Percentiles rank a stretch among this genome's conserved stretches.
These are phyloP conservation scores for Lepidochitona cinerea DNA, from an alignment of 2,888 invertebrate species.

Conservation along the genomic window DNA sequence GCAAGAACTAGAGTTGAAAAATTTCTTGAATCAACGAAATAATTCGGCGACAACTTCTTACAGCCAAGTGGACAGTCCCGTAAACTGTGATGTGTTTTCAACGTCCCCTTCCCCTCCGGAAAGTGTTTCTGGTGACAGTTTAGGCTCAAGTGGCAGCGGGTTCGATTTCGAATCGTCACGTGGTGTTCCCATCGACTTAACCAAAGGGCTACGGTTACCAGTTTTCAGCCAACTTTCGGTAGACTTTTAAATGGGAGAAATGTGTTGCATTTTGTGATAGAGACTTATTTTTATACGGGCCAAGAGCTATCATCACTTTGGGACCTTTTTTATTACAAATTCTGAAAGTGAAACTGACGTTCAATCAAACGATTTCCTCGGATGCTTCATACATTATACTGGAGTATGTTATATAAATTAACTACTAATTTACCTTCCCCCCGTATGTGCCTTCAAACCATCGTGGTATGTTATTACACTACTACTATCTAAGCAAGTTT, in stretches of 20 bases:
- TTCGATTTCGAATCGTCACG: slow-evolving; percentile 25
- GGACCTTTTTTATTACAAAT: background rate
- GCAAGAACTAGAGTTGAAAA: slow-evolving; percentile 45
- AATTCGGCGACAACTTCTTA: slow-evolving; percentile 34
- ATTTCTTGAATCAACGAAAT: slow-evolving; percentile 41
- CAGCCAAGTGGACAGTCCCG: slow-evolving; percentile 31
- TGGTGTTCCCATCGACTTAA: slow-evolving; percentile 51
- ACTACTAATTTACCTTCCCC: no score
- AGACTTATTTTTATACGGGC: background rate
- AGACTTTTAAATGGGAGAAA: slow-evolving; percentile 19
- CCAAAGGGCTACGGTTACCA: slow-evolving; percentile 52
- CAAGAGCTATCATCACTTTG: no score
- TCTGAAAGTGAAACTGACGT: background rate
- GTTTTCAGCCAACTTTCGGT: slow-evolving; percentile 54
- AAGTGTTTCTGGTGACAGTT: slow-evolving; percentile 54
- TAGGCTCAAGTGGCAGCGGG: slow-evolving; percentile 39
- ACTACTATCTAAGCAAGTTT: background rate
- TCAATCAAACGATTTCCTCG: no score
- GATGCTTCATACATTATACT: no score
- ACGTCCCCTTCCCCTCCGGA: slow-evolving; percentile 43
- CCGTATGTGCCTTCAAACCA: no score
- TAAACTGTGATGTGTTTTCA: slow-evolving; percentile 1
- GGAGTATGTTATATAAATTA: no score
- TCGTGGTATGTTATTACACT: no score
- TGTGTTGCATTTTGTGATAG: background rate